phyloP scores from a whole-genome alignment of 2,797 vertebrate genomes.

The Moxostoma hubbsi region DNA sequence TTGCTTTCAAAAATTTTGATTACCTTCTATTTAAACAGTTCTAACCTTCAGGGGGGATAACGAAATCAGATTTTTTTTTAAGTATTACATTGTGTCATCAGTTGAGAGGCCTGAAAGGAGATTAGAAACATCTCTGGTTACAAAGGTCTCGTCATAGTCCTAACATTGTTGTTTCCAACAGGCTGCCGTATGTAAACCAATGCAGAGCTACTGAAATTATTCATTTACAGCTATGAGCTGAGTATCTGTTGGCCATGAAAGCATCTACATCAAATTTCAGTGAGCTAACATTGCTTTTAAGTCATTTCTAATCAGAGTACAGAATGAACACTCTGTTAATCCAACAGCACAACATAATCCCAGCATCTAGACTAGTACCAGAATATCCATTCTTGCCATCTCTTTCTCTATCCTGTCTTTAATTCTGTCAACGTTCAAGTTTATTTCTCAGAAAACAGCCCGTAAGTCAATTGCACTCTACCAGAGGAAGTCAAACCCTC shows the following conservation, averaged over 20 bases:
- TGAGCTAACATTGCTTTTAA: constrained; percentile 26
- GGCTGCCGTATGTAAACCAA: constrained; percentile 17
- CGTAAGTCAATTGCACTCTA: constrained; percentile 15
- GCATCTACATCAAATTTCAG: constrained; percentile 23
- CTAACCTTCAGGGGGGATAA: background rate
- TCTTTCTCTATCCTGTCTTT: background rate
- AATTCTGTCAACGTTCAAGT: background rate
- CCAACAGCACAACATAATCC: constrained; percentile 32
- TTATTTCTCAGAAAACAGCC: constrained; percentile 34
- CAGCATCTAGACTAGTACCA: constrained; percentile 29
- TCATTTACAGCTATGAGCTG: constrained; percentile 9
- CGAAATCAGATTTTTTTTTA: constrained; percentile 8
- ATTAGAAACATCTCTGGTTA: background rate
- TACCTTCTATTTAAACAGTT: constrained; percentile 14
- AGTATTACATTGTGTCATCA: constrained; percentile 12
- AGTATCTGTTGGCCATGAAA: constrained; percentile 30
- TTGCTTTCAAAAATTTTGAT: constrained; percentile 24
- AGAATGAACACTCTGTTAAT: constrained; percentile 16
- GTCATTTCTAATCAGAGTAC: background rate
- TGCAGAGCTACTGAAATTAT: background rate
- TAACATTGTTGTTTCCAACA: background rate
- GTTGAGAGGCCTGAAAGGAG: background rate
- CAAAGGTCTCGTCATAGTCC: background rate
- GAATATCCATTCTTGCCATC: constrained; percentile 5
- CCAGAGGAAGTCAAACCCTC: constrained; percentile 33